Percentiles rank a stretch among this genome's conserved stretches.
Conservation (phyloP, 1,140 invertebrate genomes). For the Hycleus phaleratus region DNA sequence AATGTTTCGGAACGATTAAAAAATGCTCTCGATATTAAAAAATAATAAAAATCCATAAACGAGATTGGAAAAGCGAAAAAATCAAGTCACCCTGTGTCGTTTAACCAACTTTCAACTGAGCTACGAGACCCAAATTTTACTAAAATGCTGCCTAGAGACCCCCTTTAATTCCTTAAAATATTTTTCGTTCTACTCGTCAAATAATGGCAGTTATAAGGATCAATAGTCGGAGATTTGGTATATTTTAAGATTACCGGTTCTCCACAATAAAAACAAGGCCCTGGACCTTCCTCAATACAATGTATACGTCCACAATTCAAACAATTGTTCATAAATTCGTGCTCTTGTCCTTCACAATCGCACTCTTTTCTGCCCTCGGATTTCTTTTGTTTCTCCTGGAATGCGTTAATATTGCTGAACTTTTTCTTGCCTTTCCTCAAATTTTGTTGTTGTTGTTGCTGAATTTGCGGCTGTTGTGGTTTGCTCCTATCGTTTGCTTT, state of each 20-base stretch:
- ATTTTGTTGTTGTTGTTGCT: slow-evolving; percentile 28
- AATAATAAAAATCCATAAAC: too few species aligned
- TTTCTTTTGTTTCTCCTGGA: slow-evolving; percentile 25
- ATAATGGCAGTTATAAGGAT: too few species aligned
- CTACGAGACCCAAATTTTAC: neutral
- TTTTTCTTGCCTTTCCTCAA: slow-evolving; percentile 34
- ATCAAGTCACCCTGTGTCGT: too few species aligned
- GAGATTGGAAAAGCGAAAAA: too few species aligned
- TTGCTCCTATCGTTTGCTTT: neutral
- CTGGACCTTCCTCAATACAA: slow-evolving; percentile 93
- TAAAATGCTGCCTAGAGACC: neutral
- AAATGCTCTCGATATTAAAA: too few species aligned
- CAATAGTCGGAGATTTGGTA: too few species aligned
- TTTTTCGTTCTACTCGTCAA: too few species aligned
- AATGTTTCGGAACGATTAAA: too few species aligned
- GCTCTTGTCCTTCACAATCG: slow-evolving; percentile 87
- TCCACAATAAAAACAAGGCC: slow-evolving; percentile 90
- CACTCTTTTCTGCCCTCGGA: slow-evolving; percentile 60
- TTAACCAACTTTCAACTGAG: too few species aligned
- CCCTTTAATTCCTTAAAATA: too few species aligned
- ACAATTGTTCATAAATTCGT: slow-evolving; percentile 91
- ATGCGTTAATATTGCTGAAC: slow-evolving; percentile 24
- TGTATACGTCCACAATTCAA: slow-evolving; percentile 89
- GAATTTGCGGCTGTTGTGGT: slow-evolving; percentile 26
- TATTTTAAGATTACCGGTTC: slow-evolving; percentile 60